Conservation (phyloP, 2,113 vertebrate species). For the Syngnathoides biaculeatus region DNA sequence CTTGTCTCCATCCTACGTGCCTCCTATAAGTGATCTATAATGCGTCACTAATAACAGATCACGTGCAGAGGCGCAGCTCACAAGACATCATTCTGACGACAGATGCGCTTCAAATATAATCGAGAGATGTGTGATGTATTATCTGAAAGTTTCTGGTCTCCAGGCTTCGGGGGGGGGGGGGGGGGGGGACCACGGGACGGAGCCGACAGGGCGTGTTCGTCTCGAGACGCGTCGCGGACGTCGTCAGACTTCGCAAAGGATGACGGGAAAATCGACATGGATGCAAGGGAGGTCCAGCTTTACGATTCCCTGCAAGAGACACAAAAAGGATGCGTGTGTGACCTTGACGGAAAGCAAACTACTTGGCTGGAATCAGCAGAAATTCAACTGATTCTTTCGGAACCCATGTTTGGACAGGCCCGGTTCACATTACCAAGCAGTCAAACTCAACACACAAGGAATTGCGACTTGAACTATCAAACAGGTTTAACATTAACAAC, state of each 20-base stretch:
- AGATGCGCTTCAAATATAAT: slow-evolving; percentile 43
- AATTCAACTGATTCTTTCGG: neutral
- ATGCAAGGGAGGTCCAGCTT: slow-evolving; percentile 92
- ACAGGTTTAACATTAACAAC: neutral
- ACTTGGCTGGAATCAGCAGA: neutral
- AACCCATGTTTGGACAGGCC: neutral
- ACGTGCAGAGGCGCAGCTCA: slow-evolving; percentile 64
- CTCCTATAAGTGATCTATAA: slow-evolving; percentile 36
- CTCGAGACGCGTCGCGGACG: slow-evolving; percentile 28
- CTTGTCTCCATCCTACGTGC: slow-evolving; percentile 28
- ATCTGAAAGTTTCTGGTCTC: slow-evolving; percentile 49
- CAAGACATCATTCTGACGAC: slow-evolving; percentile 46
- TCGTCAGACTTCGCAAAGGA: slow-evolving; percentile 92
- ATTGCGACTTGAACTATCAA: neutral
- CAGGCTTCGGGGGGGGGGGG: slow-evolving; percentile 34
- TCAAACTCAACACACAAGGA: too few relatives aligned
- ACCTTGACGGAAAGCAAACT: neutral
- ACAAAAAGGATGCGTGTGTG: slow-evolving; percentile 6
- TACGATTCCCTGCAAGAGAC: slow-evolving; percentile 84
- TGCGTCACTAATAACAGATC: slow-evolving; percentile 54
- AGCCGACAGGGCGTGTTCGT: slow-evolving; percentile 50
- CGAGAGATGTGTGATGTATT: slow-evolving; percentile 48
- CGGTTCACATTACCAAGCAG: neutral
- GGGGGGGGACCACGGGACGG: slow-evolving; percentile 51
- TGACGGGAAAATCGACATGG: slow-evolving; percentile 95